Evolutionary conservation across 2,888 invertebrate genomes (phyloP).

Genomic region (Drosophila lacicola): DNA sequence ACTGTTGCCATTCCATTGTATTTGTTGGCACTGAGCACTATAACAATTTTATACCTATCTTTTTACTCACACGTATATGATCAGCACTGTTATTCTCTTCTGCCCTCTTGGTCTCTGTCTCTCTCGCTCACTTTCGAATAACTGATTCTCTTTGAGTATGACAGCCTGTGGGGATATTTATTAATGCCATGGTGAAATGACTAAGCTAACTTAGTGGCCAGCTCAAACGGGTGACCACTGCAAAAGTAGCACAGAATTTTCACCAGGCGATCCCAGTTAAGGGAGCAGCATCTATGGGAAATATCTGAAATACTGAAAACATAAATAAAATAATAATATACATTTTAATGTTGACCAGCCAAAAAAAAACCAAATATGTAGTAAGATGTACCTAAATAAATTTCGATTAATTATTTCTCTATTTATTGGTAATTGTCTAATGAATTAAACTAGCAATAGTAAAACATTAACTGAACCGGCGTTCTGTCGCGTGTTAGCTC

Average conservation of each 20-base stretch:
- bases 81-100: slow-evolving; percentile 14
- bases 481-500: too few relatives aligned
- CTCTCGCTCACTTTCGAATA: background rate
- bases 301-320: background rate
- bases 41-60: slow-evolving; percentile 18
- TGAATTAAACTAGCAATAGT: too few relatives aligned
- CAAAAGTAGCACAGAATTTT: slow-evolving; percentile 67
- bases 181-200: slow-evolving; percentile 66
- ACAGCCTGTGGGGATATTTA: slow-evolving; percentile 65
- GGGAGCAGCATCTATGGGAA: slow-evolving; percentile 22
- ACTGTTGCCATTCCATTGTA: slow-evolving; percentile 11
- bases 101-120: slow-evolving; percentile 4
- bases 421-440: too few relatives aligned
- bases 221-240: slow-evolving; percentile 32
- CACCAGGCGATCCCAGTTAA: slow-evolving; percentile 19
- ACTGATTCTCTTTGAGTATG: slow-evolving; percentile 37
- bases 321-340: too few relatives aligned
- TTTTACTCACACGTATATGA: slow-evolving; percentile 4
- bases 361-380: too few relatives aligned
- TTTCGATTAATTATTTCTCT: too few relatives aligned
- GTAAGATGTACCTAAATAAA: too few relatives aligned
- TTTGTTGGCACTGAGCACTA: slow-evolving; percentile 10
- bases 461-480: too few relatives aligned
- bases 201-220: slow-evolving; percentile 33
- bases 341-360: too few relatives aligned